Evolutionary conservation across 1,140 invertebrate genomes (phyloP).

Genomic region (Lamellibrachia luymesi): DNA sequence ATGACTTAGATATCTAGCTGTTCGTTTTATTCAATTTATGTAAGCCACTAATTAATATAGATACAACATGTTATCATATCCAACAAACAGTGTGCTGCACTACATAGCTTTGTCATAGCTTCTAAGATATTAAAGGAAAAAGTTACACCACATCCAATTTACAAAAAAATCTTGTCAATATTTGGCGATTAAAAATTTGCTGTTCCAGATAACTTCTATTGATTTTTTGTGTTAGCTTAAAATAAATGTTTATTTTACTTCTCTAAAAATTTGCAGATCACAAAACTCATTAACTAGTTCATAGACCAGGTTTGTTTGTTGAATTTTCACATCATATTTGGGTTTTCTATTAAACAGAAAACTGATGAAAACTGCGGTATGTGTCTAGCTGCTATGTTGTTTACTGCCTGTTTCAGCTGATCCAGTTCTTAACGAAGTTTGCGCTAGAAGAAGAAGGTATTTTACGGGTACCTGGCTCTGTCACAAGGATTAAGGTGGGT

Average conservation of each 20-base stretch:
- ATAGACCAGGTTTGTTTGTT: background rate
- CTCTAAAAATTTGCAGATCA: too few relatives aligned
- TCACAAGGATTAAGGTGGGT: slow-evolving; percentile 46
- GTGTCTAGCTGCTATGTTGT: background rate
- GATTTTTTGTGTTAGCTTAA: background rate
- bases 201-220: background rate
- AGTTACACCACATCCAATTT: too few relatives aligned
- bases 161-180: too few relatives aligned
- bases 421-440: background rate
- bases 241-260: too few relatives aligned
- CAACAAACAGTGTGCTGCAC: too few relatives aligned
- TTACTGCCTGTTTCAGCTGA: background rate
- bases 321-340: too few relatives aligned
- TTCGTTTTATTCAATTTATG: too few relatives aligned
- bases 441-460: slow-evolving; percentile 47
- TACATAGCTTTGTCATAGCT: too few relatives aligned
- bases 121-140: too few relatives aligned
- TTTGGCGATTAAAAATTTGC: too few relatives aligned
- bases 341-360: background rate
- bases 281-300: background rate
- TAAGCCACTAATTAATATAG: too few relatives aligned
- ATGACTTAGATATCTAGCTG: background rate
- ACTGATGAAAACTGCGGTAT: background rate
- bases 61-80: too few relatives aligned
- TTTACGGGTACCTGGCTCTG: slow-evolving; percentile 50